Base-by-base conservation (phyloP, 2,113 vertebrate genomes). In the Platysteira castanea region DNA sequence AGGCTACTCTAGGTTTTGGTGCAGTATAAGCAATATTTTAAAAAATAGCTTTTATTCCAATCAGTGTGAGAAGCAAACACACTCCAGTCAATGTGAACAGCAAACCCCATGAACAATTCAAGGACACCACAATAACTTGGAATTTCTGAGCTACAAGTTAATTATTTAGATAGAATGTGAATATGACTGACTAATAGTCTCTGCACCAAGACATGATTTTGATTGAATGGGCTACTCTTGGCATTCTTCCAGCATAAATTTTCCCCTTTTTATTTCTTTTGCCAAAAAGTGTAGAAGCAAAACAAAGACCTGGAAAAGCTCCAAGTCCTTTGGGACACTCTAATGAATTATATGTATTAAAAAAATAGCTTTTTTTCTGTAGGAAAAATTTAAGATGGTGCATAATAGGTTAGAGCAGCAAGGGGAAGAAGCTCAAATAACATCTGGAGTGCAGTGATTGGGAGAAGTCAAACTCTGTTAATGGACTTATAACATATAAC, bases 131-230 rank as follows among this genome's bases (percentile, higher is more conserved):
- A 91, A 67, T 61, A 88, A 92, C 79, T 82, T 64, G 74, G 57
- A 68, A 84, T 96, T 92, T 91, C 87, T 93, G 69, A 78, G 59
- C 86, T 95, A 95, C 52, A 76, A 88, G 64, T 95, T 94, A 96
- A 96, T 95, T 92, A 95, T 96, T 97, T 87, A 86, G 60, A 37
- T 83, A 92, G 87, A 91, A 97, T 67, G 74, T 87, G 77, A 39
- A 50, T 89, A 87, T 91, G 94, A 95, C 89, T 93, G 89, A 89
- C 85, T 96, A 96, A 96, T 95, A 91, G 57, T 54, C 77, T 77
- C 33, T 92, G 74, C 80, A 91, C 31, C 70, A 94, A 91, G 77
- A 90, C 87, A 84, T 78, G 23, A 84, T 94, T 97, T 97, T 96
- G 94, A 95, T 96, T 86, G 91, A 97, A 96, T 95, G 78, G 88